Percentiles rank a stretch among this genome's conserved stretches.
These are phyloP conservation scores for Ataeniobius toweri DNA, from an alignment of 2,797 vertebrate species.

Conservation along the genomic window DNA sequence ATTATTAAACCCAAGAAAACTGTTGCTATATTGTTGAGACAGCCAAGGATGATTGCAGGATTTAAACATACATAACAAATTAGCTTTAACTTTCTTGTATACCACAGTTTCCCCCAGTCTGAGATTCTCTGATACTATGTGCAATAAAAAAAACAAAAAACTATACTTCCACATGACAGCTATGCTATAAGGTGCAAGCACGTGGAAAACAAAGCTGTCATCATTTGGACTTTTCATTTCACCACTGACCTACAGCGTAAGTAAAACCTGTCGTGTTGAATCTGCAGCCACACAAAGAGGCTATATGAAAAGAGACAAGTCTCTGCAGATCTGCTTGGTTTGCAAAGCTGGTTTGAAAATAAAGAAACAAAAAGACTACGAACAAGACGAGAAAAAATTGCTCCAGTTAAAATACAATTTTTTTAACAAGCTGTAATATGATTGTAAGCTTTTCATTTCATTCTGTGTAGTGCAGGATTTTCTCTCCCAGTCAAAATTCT, in stretches of 20 bases:
- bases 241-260: constrained; percentile 24
- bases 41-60: neutral
- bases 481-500: neutral
- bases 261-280: constrained; percentile 44
- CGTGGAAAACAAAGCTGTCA: constrained; percentile 38
- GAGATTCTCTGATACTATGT: constrained; percentile 31
- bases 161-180: constrained; percentile 43
- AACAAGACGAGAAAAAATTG: constrained; percentile 3
- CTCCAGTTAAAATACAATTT: neutral
- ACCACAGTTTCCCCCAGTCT: constrained; percentile 1
- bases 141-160: constrained; percentile 32
- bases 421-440: neutral
- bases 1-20: neutral
- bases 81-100: constrained; percentile 14
- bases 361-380: neutral
- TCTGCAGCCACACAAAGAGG: constrained; percentile 31
- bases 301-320: constrained; percentile 14
- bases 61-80: constrained; percentile 12
- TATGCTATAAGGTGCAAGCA: constrained; percentile 8
- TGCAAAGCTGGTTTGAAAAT: neutral
- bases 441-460: neutral
- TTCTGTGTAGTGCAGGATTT: neutral
- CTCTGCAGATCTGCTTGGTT: constrained; percentile 17
- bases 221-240: constrained; percentile 34
- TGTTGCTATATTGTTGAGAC: constrained; percentile 10